A percentile compares a stretch with the other conserved stretches of the same genome.
Evolutionary conservation across 2,113 vertebrate species (phyloP).

Genomic region (Sminthopsis crassicaudata): DNA sequence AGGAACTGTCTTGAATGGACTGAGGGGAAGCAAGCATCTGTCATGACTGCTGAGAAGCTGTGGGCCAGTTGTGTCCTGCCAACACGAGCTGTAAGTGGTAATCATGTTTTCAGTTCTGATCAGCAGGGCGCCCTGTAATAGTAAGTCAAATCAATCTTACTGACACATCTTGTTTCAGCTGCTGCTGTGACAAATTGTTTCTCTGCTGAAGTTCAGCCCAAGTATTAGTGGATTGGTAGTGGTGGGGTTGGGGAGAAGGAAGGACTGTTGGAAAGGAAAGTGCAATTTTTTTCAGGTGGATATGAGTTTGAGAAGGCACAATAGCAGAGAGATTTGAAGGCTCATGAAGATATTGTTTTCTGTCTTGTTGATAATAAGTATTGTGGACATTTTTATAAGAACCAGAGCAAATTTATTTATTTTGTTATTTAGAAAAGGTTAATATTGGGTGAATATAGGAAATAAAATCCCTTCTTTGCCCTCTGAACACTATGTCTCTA

Average conservation of each 20-base stretch:
- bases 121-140: slow-evolving; percentile 34
- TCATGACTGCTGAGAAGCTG: neutral
- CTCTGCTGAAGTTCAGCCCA: slow-evolving; percentile 64
- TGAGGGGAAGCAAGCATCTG: neutral
- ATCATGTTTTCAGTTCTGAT: neutral
- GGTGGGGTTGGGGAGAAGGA: neutral
- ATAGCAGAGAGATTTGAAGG: neutral
- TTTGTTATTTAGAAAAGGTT: slow-evolving; percentile 29
- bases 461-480: slow-evolving; percentile 15
- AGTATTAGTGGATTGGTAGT: slow-evolving; percentile 2
- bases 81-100: neutral
- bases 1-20: slow-evolving; percentile 21
- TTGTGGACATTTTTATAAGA: neutral
- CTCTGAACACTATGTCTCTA: neutral
- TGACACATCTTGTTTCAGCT: slow-evolving; percentile 76
- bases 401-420: slow-evolving; percentile 12
- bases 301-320: neutral
- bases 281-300: neutral
- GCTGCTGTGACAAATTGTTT: slow-evolving; percentile 80
- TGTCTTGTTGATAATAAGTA: slow-evolving; percentile 27
- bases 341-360: slow-evolving; percentile 29
- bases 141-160: slow-evolving; percentile 72
- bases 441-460: neutral
- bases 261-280: neutral
- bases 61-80: slow-evolving; percentile 5